Percentiles rank a stretch among this genome's conserved stretches.
Evolutionary conservation across 1,140 invertebrate genomes (phyloP).

Genomic region (Drosophila elegans): DNA sequence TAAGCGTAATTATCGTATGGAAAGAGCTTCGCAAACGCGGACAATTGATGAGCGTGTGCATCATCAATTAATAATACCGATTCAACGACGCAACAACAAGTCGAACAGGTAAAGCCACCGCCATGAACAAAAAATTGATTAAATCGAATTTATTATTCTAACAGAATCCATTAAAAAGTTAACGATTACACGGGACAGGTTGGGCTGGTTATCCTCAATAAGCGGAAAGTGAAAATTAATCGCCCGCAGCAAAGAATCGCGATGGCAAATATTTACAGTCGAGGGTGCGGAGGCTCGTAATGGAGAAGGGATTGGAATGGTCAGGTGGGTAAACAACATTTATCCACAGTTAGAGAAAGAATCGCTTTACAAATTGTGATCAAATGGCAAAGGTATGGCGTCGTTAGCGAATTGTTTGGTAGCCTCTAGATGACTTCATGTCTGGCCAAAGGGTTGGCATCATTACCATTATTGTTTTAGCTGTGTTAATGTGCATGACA

Average conservation of each 20-base stretch:
- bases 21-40: slow-evolving; percentile 2
- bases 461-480: slow-evolving; percentile 41
- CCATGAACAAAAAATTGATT: slow-evolving; percentile 25
- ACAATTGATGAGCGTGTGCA: slow-evolving; percentile 26
- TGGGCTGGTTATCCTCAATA: slow-evolving; percentile 39
- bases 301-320: slow-evolving; percentile 14
- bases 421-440: slow-evolving; percentile 41
- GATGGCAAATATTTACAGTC: slow-evolving; percentile 37
- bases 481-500: slow-evolving; percentile 13
- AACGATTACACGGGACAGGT: slow-evolving; percentile 51
- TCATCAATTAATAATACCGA: slow-evolving; percentile 45
- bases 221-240: slow-evolving; percentile 53
- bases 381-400: slow-evolving; percentile 38
- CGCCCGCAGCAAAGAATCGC: not conserved
- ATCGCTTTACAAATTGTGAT: slow-evolving; percentile 34
- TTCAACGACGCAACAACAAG: slow-evolving; percentile 12
- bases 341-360: slow-evolving; percentile 32
- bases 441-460: slow-evolving; percentile 31
- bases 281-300: not conserved
- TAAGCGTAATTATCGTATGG: slow-evolving; percentile 13
- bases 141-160: slow-evolving; percentile 48
- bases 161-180: slow-evolving; percentile 47
- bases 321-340: slow-evolving; percentile 40
- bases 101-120: slow-evolving; percentile 36
- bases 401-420: slow-evolving; percentile 12